Percentiles rank a stretch among this genome's conserved stretches.
Evolutionary conservation across 2,888 invertebrate genomes (phyloP).

Genomic region (Rugalucina vietnamica): DNA sequence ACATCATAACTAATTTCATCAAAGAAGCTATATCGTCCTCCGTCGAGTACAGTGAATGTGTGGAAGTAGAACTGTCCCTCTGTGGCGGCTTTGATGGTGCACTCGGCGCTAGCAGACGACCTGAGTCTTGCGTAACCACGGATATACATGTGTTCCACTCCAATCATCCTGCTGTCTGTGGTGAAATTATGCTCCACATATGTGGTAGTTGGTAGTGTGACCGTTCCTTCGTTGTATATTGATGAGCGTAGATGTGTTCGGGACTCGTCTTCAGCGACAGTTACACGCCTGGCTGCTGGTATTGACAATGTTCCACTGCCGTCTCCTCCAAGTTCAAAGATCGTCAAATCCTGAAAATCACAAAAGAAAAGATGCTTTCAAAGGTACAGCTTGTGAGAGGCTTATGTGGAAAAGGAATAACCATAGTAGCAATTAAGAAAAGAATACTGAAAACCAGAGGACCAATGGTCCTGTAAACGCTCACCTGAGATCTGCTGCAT

Average conservation of each 20-base stretch:
- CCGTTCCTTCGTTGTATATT: conserved; percentile 49
- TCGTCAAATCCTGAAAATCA: conserved; percentile 33
- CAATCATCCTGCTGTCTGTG: conserved; percentile 58
- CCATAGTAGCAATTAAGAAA: too few species aligned
- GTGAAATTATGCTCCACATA: conserved; percentile 63
- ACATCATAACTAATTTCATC: conserved; percentile 44
- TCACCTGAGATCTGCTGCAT: too few species aligned
- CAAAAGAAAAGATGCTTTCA: too few species aligned
- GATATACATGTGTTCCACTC: conserved; percentile 68
- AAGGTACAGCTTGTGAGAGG: too few species aligned
- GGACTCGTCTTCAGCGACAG: conserved; percentile 49
- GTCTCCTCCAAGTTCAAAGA: conserved; percentile 66
- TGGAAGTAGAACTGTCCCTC: conserved; percentile 59
- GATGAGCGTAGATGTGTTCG: conserved; percentile 64
- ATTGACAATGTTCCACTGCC: conserved; percentile 64
- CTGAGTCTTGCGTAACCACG: conserved; percentile 54
- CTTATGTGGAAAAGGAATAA: too few species aligned
- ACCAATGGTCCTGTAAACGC: too few species aligned
- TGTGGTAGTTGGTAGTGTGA: conserved; percentile 56
- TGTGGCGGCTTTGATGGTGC: conserved; percentile 25
- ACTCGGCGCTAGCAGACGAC: conserved; percentile 59
- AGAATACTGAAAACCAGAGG: too few species aligned
- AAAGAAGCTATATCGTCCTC: conserved; percentile 53
- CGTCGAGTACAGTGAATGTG: conserved; percentile 61
- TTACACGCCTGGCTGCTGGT: conserved; percentile 33